Evolutionary conservation across 2,888 invertebrate species (phyloP).

Genomic region (Melieria crassipennis): DNA sequence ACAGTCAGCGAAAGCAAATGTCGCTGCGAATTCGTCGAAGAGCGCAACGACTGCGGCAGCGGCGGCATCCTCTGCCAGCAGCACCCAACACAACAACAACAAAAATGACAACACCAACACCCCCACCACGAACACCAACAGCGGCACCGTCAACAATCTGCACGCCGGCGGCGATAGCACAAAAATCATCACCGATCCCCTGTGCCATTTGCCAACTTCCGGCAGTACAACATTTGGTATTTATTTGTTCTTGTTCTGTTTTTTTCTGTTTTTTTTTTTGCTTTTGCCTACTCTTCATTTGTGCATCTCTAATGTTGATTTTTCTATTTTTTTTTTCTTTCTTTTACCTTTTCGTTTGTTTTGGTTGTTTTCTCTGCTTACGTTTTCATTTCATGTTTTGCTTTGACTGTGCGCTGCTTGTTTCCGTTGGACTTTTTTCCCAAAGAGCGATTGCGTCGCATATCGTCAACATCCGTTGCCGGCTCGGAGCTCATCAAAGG

Average conservation of each 20-base stretch:
- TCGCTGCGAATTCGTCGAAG: conserved; percentile 9
- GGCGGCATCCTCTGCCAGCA: conserved; percentile 24
- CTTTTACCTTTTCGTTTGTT: conserved; percentile 31
- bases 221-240: conserved; percentile 60
- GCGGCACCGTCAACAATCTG: conserved; percentile 48
- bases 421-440: conserved; percentile 32
- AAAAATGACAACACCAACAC: conserved; percentile 18
- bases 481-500: conserved; percentile 45
- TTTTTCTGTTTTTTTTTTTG: conserved; percentile 29
- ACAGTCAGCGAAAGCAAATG: conserved; percentile 29
- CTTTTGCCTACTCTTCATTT: conserved; percentile 26
- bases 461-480: conserved; percentile 56
- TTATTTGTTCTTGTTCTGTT: conserved; percentile 44
- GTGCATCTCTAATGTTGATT: conserved; percentile 30
- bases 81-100: conserved; percentile 39
- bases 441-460: conserved; percentile 66
- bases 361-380: conserved; percentile 33
- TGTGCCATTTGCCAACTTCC: conserved; percentile 56
- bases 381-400: conserved; percentile 33
- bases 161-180: conserved; percentile 36
- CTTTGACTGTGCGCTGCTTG: conserved; percentile 8
- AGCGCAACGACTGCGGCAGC: conserved; percentile 39
- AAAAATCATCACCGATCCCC: conserved; percentile 52
- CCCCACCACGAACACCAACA: conserved; percentile 36
- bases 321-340: conserved; percentile 30